Evolutionary conservation across 1,140 invertebrate species (phyloP), one percentile per base, ranked within the genome.

Genomic region (Drosophila nikananu): DNA sequence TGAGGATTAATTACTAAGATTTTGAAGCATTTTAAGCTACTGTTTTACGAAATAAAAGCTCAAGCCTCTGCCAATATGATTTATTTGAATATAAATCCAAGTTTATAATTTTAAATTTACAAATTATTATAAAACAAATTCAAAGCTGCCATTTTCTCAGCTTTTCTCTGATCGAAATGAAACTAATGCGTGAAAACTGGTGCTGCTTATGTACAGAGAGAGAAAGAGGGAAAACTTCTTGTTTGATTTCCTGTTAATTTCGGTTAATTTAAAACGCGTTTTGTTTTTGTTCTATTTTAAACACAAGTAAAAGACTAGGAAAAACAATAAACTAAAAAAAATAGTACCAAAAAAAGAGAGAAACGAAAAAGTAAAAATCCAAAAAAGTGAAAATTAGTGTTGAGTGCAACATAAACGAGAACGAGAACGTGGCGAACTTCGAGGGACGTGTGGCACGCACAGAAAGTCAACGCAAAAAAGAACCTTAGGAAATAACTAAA

Each of bases 351-450:
- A 55, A 58, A 54, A 41, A 57, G 37, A 46, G 8, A 32, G 41
- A 75, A 39, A 77, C 44, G 2, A 72, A 71, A 83, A 59, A 59
- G 27, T 35, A 39, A 67, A 72, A 71, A 72, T 73, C 68, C 23
- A 74, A 58, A 78, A 55, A 63, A 65, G 70, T 62, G 39, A 48
- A 87, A 39, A 87, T 87, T 89, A 87, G 83, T 87, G 80, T 82
- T 54, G 70, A 82, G 83, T 87, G 84, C 84, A 89, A 89, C 81
- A 84, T 66, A 75, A 87, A 89, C 81, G 77, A 87, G 63, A 87
- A 89, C 81, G 49, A 83, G 21, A 86, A 86, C 58, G 70, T 78
- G 46, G 59, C 75, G 77, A 80, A 71, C 73, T 57, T 77, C 54
- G 73, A 32, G 30, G 51, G 74, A 83, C 75, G 80, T 83, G 76